Percentiles rank a stretch among this genome's conserved stretches.
phyloP scores from a whole-genome alignment of 2,888 invertebrate species.

The Epinotia brunnichana region DNA sequence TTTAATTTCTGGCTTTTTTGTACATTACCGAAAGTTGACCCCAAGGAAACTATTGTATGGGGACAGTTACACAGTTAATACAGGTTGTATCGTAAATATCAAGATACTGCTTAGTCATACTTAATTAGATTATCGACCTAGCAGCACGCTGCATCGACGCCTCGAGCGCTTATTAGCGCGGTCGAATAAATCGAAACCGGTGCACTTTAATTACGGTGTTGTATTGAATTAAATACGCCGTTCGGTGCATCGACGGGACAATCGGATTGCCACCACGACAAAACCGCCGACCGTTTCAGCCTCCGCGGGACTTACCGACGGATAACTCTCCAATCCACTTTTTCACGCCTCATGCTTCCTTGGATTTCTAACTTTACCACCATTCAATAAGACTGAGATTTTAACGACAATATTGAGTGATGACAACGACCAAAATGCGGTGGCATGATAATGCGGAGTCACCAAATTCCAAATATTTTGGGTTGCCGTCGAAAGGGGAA shows the following conservation, averaged over 20 bases:
- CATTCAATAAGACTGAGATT: background rate
- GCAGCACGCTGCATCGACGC: background rate
- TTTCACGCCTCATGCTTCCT: constrained; percentile 6
- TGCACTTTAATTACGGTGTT: constrained; percentile 54
- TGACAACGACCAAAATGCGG: background rate
- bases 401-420: background rate
- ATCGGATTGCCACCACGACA: constrained; percentile 34
- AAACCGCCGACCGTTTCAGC: constrained; percentile 21
- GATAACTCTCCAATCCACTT: constrained; percentile 3
- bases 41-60: too few species aligned
- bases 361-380: background rate
- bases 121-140: background rate
- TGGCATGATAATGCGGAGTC: constrained; percentile 18
- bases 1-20: too few species aligned
- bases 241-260: constrained; percentile 49
- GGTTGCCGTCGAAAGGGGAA: constrained; percentile 16
- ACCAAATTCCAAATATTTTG: constrained; percentile 28
- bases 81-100: background rate
- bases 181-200: constrained; percentile 46
- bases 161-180: constrained; percentile 5
- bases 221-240: constrained; percentile 59
- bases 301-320: constrained; percentile 14
- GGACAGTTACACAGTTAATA: too few species aligned
- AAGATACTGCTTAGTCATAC: background rate
- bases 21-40: too few species aligned